These are phyloP conservation scores for Paragorgia papillata DNA, from an alignment of 92 coral and sea anemone species.

Conservation along the genomic window DNA sequence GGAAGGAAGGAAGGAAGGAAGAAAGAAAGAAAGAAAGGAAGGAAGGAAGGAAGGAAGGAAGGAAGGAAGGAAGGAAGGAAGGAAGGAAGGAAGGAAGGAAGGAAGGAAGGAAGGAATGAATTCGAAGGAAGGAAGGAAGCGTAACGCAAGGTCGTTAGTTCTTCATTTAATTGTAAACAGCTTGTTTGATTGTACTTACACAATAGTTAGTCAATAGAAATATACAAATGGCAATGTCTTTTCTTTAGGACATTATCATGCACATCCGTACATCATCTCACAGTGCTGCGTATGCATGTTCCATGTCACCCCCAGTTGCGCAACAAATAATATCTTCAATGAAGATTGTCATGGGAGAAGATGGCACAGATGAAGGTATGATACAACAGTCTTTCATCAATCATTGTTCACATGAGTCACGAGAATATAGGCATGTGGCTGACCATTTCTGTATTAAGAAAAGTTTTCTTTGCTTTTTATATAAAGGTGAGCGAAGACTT, in stretches of 20 bases:
- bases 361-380: conserved; percentile 85
- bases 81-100: too few species aligned
- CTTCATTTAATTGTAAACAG: too few species aligned
- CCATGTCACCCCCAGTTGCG: conserved; percentile 94
- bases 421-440: background rate
- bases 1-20: too few species aligned
- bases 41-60: too few species aligned
- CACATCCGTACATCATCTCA: conserved; percentile 91
- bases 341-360: conserved; percentile 90
- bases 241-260: conserved; percentile 80
- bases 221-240: too few species aligned
- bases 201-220: too few species aligned
- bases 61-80: too few species aligned
- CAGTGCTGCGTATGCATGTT: conserved; percentile 97
- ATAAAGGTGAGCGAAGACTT: conserved; percentile 26
- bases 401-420: background rate
- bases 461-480: background rate
- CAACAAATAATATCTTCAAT: conserved; percentile 82
- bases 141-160: too few species aligned
- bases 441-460: background rate
- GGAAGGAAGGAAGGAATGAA: too few species aligned
- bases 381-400: background rate
- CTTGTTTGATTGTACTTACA: too few species aligned
- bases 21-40: too few species aligned
- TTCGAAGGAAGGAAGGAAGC: too few species aligned